Conservation (phyloP, 2,797 vertebrate genomes). For the Sternarchorhynchus goeldii region DNA sequence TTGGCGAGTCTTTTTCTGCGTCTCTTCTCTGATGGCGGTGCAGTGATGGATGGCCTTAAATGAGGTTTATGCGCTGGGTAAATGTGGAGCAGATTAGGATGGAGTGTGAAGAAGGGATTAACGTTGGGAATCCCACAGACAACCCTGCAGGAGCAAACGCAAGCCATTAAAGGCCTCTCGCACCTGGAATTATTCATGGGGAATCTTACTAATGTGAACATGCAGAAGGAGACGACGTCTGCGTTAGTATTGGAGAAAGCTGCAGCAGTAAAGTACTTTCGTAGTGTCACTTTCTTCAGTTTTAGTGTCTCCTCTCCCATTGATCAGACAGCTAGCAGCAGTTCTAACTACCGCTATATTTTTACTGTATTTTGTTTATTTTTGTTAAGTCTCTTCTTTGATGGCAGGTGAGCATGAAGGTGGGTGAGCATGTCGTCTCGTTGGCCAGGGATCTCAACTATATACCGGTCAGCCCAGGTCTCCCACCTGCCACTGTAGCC, state of each 20-base stretch:
- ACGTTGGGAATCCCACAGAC: slow-evolving; percentile 43
- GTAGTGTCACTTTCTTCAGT: slow-evolving; percentile 6
- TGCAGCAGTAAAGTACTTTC: slow-evolving; percentile 13
- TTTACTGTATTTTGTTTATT: neutral
- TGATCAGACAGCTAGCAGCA: too few species aligned
- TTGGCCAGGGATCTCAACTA: neutral
- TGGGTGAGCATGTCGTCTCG: neutral
- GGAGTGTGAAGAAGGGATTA: slow-evolving; percentile 54
- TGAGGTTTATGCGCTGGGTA: slow-evolving; percentile 42
- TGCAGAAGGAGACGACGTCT: slow-evolving; percentile 8
- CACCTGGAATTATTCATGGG: slow-evolving; percentile 58
- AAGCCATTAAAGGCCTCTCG: slow-evolving; percentile 50
- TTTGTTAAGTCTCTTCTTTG: neutral
- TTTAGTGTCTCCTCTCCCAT: neutral
- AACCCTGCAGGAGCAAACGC: slow-evolving; percentile 43
- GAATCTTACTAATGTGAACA: slow-evolving; percentile 47
- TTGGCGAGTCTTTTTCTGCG: slow-evolving; percentile 7
- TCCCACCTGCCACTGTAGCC: too few species aligned
- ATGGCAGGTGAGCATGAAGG: neutral
- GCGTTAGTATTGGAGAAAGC: slow-evolving; percentile 27
- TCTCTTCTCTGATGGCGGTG: slow-evolving; percentile 41
- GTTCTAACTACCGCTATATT: neutral
- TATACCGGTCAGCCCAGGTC: neutral
- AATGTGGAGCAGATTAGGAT: slow-evolving; percentile 51
- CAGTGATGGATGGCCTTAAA: slow-evolving; percentile 51